Conservation (phyloP, 2,888 invertebrate species). For the Biston betularia region DNA sequence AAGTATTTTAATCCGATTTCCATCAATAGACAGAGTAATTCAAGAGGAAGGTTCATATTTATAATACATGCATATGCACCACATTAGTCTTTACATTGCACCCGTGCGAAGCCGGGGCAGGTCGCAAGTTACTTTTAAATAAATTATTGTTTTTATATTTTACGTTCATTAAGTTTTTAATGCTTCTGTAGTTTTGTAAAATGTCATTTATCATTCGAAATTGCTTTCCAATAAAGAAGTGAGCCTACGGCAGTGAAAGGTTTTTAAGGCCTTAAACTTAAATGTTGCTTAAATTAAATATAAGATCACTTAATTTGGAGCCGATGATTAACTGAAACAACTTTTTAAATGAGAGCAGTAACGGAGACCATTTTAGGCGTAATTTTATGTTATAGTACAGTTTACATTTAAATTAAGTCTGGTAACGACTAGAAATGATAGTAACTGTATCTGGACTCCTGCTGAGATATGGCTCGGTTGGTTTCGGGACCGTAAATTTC, state of each 20-base stretch:
- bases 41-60: too few relatives aligned
- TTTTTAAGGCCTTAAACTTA: conserved; percentile 31
- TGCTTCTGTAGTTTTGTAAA: conserved; percentile 1
- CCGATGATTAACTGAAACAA: conserved; percentile 38
- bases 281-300: conserved; percentile 27
- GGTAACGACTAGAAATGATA: conserved; percentile 18
- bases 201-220: conserved; percentile 28
- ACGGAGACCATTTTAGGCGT: conserved; percentile 38
- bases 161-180: conserved; percentile 1
- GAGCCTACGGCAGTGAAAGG: conserved; percentile 44
- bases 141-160: not conserved
- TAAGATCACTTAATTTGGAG: conserved; percentile 46
- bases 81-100: too few relatives aligned
- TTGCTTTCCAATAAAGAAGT: conserved; percentile 35
- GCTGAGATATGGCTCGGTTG: conserved; percentile 18
- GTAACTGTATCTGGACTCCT: conserved; percentile 23
- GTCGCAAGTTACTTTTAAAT: too few relatives aligned
- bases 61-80: too few relatives aligned
- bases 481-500: conserved; percentile 17
- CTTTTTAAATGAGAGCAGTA: conserved; percentile 36
- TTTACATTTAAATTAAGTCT: conserved; percentile 37
- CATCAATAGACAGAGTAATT: too few relatives aligned
- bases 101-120: too few relatives aligned
- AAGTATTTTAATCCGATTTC: too few relatives aligned
- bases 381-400: conserved; percentile 30